Base-by-base conservation (phyloP, 2,888 invertebrate genomes). In the Candidula unifasciata region DNA sequence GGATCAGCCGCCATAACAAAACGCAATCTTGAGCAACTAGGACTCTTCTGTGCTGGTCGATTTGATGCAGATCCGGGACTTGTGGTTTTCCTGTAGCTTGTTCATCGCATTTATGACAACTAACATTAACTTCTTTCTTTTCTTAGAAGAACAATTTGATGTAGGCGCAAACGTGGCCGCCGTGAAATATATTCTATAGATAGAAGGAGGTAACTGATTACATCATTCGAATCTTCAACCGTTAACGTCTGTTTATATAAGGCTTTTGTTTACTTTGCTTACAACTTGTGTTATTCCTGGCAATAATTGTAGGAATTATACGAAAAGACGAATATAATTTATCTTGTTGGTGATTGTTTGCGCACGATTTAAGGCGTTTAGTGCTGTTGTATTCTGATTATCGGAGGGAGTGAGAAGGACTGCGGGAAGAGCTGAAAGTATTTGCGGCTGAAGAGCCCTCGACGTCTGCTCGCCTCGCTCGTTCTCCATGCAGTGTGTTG, bases 381-480 rank as follows among this genome's bases (percentile, higher is more conserved):
- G 60, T 18, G n/a, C 18, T 13, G n/a, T 21, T 21, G 21, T 60
- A 60, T 5, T 6, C 5, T n/a, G 8, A 60, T 21, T 16, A 16
- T n/a, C 10, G 27, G 18, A 82, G 82, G 30, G 77, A 24, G 77
- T 68, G 21, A n/a, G 79, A 33, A 8, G 73, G 80, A 81, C 78
- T 83, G 83, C 73, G 76, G 87, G 87, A 89, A 90, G 86, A 89
- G 90, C 90, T 79, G 54, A 74, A 89, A 86, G 81, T 89, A 89
- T 87, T 85, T 86, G 82, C 24, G 24, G 73, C 73, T 33, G 33
- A 33, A 44, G 44, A 13, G 44, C 3, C 35, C 83, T 86, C 35
- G 86, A 76, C 73, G 78, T 68, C 64, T 77, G 79, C 64, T 52
- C 52, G 52, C 69, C 69, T 76, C 76, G 60, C 60, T 57, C 69